phyloP scores from a whole-genome alignment of 2,888 invertebrate genomes.

The Scelioninae gen. 1 region DNA sequence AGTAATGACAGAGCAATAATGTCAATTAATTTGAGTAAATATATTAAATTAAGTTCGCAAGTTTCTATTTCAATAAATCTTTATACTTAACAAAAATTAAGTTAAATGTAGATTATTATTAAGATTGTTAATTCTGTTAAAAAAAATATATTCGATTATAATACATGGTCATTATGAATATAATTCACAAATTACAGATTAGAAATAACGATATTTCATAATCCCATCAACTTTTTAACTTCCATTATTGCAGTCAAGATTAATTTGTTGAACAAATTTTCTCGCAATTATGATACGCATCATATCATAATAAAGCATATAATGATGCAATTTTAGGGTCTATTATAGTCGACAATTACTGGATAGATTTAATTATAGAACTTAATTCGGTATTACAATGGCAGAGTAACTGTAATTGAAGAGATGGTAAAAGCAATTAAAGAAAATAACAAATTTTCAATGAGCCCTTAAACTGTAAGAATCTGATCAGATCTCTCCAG shows the following conservation, averaged over 20 bases:
- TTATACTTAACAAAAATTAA: too few relatives aligned
- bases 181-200: too few relatives aligned
- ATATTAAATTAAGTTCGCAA: too few relatives aligned
- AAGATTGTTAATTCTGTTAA: too few relatives aligned
- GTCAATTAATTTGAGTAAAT: not conserved
- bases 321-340: constrained; percentile 21
- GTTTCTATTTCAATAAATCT: too few relatives aligned
- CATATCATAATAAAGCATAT: constrained; percentile 26
- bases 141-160: too few relatives aligned
- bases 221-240: constrained; percentile 3
- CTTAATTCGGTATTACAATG: constrained; percentile 33
- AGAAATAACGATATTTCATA: not conserved
- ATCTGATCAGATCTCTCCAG: constrained; percentile 40
- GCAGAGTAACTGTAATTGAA: constrained; percentile 32
- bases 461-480: constrained; percentile 49
- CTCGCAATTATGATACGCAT: constrained; percentile 14
- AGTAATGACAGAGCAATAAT: not conserved
- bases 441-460: constrained; percentile 62
- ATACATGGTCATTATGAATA: too few relatives aligned
- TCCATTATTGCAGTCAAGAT: not conserved
- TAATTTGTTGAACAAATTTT: constrained; percentile 22
- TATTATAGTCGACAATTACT: constrained; percentile 24
- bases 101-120: too few relatives aligned
- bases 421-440: constrained; percentile 49
- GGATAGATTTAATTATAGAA: constrained; percentile 50